Evolutionary conservation across 2,113 vertebrate species (phyloP), one percentile per base, ranked within the genome.

Genomic region (Sula dactylatra): DNA sequence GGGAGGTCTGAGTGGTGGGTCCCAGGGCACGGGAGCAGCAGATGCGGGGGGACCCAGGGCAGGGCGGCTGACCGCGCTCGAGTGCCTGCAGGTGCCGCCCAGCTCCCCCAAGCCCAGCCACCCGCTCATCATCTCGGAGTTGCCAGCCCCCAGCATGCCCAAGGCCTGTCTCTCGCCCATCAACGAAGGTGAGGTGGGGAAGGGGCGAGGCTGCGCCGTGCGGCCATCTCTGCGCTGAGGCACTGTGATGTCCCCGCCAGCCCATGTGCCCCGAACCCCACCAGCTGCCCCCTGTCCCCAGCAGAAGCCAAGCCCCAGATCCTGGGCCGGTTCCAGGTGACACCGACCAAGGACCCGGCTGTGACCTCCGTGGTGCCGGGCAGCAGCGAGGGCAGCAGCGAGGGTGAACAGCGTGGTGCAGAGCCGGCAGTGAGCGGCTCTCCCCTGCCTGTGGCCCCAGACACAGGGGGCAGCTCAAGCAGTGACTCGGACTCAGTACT

Each of bases 251-350:
- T 8, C 54, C 67, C 9, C 0, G 2, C 24, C 32, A 44, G 72
- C 54, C 88, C 34, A 0, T 0, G 13, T 44, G n/a, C 56, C 69
- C 90, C 1, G 1, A 26, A 6, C 32, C 69, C 55, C 90, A 78
- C 40, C 73, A 20, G 24, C 67, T 32, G 44, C 36, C 58, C 52
- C 13, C 22, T 94, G 7, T 95, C 40, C 29, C 77, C 31, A 3
- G n/a, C 97, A 99, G 99, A 98, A 74, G 97, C 97, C 77, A 98
- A 98, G 89, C 94, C 98, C 22, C 97, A 97, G 86, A 94, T 99
- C 7, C 98, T 99, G 9, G 99, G 99, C 25, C 98, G 99, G 47
- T 99, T 99, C 98, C 98, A 99, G 80, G 99, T 99, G 86, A 98
- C 97, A 0, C 97, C 98, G 4, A 97, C 98, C 56, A 97, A 97